A percentile compares a stretch with the other conserved stretches of the same genome.
Conservation (phyloP, 2,797 vertebrate genomes). For the Tapirus indicus region DNA sequence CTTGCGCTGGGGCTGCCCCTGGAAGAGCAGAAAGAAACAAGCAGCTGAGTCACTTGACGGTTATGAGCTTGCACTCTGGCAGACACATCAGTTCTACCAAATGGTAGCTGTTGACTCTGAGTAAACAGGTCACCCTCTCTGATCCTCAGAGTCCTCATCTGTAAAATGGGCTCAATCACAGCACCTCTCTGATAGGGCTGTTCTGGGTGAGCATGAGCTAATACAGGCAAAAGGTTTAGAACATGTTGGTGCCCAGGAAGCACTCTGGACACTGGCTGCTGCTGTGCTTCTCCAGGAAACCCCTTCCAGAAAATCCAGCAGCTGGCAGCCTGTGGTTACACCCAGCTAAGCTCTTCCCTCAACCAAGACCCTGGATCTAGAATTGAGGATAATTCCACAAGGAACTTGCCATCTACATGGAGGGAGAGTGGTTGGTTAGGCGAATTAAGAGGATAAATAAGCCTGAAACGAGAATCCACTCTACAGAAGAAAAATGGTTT, state of each 20-base stretch:
- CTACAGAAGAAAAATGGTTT: conserved; percentile 14
- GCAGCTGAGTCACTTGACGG: background rate
- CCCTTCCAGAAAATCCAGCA: background rate
- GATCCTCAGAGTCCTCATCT: background rate
- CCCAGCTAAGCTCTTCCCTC: background rate
- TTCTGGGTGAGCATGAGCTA: background rate
- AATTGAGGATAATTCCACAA: background rate
- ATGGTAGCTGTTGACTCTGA: background rate
- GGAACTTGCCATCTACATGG: background rate
- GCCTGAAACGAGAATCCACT: background rate
- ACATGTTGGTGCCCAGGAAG: rapidly evolving
- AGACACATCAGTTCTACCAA: background rate
- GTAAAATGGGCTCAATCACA: background rate
- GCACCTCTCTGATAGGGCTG: background rate
- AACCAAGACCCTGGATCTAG: background rate
- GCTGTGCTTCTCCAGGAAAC: background rate
- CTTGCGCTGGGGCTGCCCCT: background rate
- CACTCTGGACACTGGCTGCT: background rate
- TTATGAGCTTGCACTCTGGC: background rate
- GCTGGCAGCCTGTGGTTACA: background rate
- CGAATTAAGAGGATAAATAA: conserved; percentile 12
- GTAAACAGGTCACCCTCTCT: background rate
- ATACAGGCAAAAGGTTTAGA: background rate
- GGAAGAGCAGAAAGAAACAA: background rate
- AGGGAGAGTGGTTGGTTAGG: background rate